Percentiles rank a stretch among this genome's conserved stretches.
Conservation (phyloP, 2,113 vertebrate genomes). For the Isurus oxyrinchus region DNA sequence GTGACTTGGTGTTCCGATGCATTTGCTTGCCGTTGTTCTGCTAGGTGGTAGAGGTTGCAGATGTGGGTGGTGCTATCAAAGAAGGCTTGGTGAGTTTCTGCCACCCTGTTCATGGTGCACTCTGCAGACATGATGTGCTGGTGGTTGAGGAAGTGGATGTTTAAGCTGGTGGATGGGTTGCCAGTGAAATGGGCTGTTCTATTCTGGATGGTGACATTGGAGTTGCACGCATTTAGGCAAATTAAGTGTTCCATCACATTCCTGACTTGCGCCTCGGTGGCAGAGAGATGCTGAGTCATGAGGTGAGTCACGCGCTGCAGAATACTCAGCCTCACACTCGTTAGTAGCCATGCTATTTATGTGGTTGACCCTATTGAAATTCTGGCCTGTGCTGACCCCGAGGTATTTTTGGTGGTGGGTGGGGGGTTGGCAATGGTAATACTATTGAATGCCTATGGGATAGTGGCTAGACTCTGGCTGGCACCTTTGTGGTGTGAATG, state of each 20-base stretch:
- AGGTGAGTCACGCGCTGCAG: neutral
- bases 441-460: neutral
- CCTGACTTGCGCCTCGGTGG: neutral
- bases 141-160: neutral
- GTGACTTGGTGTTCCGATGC: too few relatives aligned
- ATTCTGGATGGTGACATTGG: neutral
- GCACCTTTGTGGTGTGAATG: neutral
- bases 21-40: too few relatives aligned
- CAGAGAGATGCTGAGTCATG: neutral
- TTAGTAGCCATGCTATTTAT: neutral
- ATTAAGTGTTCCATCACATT: neutral
- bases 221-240: neutral
- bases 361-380: neutral
- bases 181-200: too few relatives aligned
- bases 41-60: neutral
- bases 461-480: neutral
- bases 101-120: neutral
- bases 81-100: too few relatives aligned
- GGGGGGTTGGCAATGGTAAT: neutral
- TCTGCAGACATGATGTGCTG: neutral
- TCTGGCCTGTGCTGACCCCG: neutral
- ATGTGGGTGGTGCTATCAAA: neutral
- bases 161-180: neutral
- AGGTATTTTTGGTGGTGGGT: neutral
- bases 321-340: neutral